phyloP scores from a whole-genome alignment of 2,888 invertebrate species.

The Drosophila buzzatii region DNA sequence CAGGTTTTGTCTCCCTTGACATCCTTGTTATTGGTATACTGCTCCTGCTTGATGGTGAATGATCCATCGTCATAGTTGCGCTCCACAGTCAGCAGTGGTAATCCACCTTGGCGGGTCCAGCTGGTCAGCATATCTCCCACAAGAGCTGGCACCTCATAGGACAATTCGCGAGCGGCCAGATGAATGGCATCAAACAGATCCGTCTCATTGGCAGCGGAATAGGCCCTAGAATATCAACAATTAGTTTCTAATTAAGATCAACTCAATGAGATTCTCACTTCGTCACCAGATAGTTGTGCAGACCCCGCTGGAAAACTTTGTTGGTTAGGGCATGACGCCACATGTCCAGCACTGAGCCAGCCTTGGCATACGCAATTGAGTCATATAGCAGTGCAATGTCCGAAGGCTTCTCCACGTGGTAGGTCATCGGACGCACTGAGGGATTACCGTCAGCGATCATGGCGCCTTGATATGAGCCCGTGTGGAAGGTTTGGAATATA shows the following conservation, averaged over 20 bases:
- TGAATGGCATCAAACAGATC: constrained; percentile 76
- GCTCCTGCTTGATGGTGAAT: constrained; percentile 86
- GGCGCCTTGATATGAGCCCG: constrained; percentile 90
- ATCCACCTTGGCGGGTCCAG: constrained; percentile 88
- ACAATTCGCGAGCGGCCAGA: constrained; percentile 70
- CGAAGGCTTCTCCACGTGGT: constrained; percentile 92
- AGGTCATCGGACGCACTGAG: constrained; percentile 92
- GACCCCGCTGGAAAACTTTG: constrained; percentile 77
- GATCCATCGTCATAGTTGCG: constrained; percentile 85
- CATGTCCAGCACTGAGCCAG: constrained; percentile 88
- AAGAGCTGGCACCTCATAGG: constrained; percentile 76
- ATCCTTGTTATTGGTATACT: constrained; percentile 68
- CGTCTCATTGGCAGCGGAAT: constrained; percentile 70
- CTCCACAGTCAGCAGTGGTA: constrained; percentile 87
- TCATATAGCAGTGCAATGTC: constrained; percentile 94
- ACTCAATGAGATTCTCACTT: constrained; percentile 68
- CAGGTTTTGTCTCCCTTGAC: constrained; percentile 55
- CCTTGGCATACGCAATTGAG: constrained; percentile 95
- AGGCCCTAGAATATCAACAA: not conserved
- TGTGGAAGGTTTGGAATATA: constrained; percentile 91
- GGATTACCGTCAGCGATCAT: constrained; percentile 90
- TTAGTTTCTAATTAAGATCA: not conserved
- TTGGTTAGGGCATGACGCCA: constrained; percentile 82
- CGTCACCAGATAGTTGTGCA: constrained; percentile 76
- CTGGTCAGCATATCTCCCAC: constrained; percentile 88